A percentile compares a stretch with the other conserved stretches of the same genome.
These are phyloP conservation scores for Pholis gunnellus DNA, from an alignment of 2,113 vertebrate genomes.

Conservation along the genomic window DNA sequence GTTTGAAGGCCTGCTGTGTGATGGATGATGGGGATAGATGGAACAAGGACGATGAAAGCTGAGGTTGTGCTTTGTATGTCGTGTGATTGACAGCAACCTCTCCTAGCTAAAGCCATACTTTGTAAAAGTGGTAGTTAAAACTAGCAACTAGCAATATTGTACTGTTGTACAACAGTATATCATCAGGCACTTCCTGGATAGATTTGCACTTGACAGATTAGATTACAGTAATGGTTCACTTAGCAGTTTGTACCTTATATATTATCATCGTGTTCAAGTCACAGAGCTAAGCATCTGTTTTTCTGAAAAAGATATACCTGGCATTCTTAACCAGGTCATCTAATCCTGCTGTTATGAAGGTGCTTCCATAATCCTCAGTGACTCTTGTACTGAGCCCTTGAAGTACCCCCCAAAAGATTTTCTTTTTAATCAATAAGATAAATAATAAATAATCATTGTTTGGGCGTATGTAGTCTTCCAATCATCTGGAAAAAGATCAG, in stretches of 20 bases:
- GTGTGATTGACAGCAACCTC: not conserved
- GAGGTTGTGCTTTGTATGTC: not conserved
- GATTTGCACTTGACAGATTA: slow-evolving; percentile 22
- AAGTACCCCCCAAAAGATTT: no score
- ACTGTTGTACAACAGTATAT: not conserved
- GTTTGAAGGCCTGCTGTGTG: not conserved
- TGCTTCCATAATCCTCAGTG: not conserved
- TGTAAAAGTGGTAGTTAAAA: not conserved
- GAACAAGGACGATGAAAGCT: not conserved
- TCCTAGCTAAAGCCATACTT: slow-evolving; percentile 34
- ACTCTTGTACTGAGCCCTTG: not conserved
- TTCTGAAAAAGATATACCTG: not conserved
- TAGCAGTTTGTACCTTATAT: not conserved
- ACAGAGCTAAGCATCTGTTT: not conserved
- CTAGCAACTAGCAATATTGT: not conserved
- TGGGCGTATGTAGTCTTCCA: no score
- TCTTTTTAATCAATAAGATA: not conserved
- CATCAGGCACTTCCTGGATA: slow-evolving; percentile 21
- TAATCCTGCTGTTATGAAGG: not conserved
- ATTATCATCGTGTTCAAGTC: not conserved
- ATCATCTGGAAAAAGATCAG: no score
- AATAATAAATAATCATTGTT: not conserved
- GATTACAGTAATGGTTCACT: not conserved
- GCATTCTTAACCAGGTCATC: not conserved
- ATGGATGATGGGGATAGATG: not conserved